A percentile compares a stretch with the other conserved stretches of the same genome.
These are phyloP conservation scores for Zenarchopterus dispar DNA, from an alignment of 2,797 vertebrate species.

Conservation along the genomic window DNA sequence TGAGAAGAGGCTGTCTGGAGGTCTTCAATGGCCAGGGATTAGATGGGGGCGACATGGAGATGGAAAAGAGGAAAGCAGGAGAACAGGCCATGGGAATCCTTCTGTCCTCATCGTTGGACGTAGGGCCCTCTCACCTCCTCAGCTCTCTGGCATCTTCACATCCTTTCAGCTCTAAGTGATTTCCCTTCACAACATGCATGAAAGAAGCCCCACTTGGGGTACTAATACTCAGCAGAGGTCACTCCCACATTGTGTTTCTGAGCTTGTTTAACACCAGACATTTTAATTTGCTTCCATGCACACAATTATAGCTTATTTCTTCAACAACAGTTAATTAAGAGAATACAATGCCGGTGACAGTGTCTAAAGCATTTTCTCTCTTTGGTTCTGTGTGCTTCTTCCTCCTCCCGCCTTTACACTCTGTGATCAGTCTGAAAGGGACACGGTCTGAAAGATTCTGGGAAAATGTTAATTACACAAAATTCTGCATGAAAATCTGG, in stretches of 20 bases:
- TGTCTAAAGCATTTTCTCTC: slow-evolving; percentile 45
- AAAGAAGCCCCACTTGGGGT: slow-evolving; percentile 53
- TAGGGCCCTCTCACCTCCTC: slow-evolving; percentile 61
- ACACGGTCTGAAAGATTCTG: slow-evolving; percentile 18
- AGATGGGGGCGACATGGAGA: slow-evolving; percentile 56
- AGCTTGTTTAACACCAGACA: slow-evolving; percentile 56
- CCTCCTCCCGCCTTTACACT: slow-evolving; percentile 20
- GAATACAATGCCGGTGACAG: slow-evolving; percentile 38
- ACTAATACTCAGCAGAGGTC: slow-evolving; percentile 53
- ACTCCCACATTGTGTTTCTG: slow-evolving; percentile 48
- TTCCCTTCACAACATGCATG: slow-evolving; percentile 58
- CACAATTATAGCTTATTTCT: slow-evolving; percentile 62
- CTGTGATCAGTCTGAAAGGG: slow-evolving; percentile 27
- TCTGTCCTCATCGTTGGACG: slow-evolving; percentile 43
- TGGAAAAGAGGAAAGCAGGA: slow-evolving; percentile 52
- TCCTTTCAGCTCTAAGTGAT: slow-evolving; percentile 59
- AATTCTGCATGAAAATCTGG: slow-evolving; percentile 26
- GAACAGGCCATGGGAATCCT: slow-evolving; percentile 52
- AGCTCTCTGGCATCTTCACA: slow-evolving; percentile 56
- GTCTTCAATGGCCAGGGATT: slow-evolving; percentile 82
- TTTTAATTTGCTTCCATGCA: slow-evolving; percentile 59
- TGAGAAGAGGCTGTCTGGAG: slow-evolving; percentile 84
- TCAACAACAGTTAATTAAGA: slow-evolving; percentile 59
- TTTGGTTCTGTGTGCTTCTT: slow-evolving; percentile 26
- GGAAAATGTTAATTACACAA: slow-evolving; percentile 30